Base-by-base conservation (phyloP, 2,113 vertebrate species). In the Acanthisitta chloris region DNA sequence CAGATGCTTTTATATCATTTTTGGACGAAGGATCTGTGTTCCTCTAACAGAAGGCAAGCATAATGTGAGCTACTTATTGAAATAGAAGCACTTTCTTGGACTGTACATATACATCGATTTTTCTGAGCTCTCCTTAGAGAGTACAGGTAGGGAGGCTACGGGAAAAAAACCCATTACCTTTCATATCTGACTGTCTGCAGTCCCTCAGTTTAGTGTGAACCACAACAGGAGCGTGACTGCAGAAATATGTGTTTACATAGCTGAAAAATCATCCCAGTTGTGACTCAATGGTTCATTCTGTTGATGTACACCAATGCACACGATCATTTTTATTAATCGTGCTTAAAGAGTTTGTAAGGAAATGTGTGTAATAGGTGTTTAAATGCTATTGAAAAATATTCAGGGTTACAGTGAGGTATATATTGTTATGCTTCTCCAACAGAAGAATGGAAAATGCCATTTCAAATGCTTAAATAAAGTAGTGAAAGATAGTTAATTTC, bases 11-110 rank as follows among this genome's bases (percentile, higher is more conserved):
- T 55, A 45, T 86, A 70, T 85, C 48, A 48, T 82, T 86, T 95
- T 94, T 84, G 90, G 86, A 93, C 93, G 83, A 85, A 49, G 67
- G 67, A 94, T 87, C 89, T 73, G 5, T 90, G 49, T 25, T 86
- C 34, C 16, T 58, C 29, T 85, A 92, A 73, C 94, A 96, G 96
- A 94, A 96, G 78, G 87, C 66, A 77, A 28, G 33, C 67, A 86
- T 65, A 72, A 88, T 96, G 48, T 57, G 71, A 92, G 84, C 72
- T 85, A 19, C 82, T 96, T 92, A 81, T 80, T 96, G 91, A 95
- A 92, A 91, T 20, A 66, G 24, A 87, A 94, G 40, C 72, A 40
- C 31, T 89, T 90, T 93, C 82, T 65, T 91, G 89, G 85, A 93
- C 95, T 5, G 5, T 82, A 65, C 36, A 48, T 4, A 3, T 21